A percentile compares a stretch with the other conserved stretches of the same genome.
phyloP scores from a whole-genome alignment of 2,113 vertebrate species.

The Dasypus novemcinctus region DNA sequence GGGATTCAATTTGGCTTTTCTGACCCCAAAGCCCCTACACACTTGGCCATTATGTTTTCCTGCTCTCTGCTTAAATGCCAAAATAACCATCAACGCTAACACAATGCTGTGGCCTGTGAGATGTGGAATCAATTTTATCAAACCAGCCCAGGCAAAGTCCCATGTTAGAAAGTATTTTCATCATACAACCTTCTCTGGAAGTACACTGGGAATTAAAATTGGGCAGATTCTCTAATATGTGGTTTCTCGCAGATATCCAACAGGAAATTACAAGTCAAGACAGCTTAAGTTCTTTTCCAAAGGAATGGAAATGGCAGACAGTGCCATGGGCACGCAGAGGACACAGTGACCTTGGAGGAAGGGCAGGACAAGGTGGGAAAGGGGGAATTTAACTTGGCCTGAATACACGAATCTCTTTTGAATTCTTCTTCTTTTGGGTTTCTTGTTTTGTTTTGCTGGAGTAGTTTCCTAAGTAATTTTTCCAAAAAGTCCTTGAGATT shows the following conservation, averaged over 20 bases:
- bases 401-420: neutral
- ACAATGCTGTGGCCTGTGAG: neutral
- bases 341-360: neutral
- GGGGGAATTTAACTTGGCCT: neutral
- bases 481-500: neutral
- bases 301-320: fast-evolving
- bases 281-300: fast-evolving
- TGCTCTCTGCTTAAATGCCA: neutral
- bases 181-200: neutral
- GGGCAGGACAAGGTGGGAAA: fast-evolving
- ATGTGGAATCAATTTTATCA: neutral
- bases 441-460: neutral
- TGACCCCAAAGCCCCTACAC: neutral
- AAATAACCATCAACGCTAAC: neutral
- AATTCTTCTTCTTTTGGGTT: neutral
- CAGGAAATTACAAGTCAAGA: too few relatives aligned
- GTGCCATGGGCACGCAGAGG: fast-evolving
- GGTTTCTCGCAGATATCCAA: neutral
- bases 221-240: neutral
- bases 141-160: neutral
- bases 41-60: neutral
- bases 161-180: neutral
- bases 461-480: neutral
- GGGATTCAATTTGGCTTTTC: fast-evolving
- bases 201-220: fast-evolving